Conservation (phyloP, 1,140 invertebrate species). For the Brachionus rubens region DNA sequence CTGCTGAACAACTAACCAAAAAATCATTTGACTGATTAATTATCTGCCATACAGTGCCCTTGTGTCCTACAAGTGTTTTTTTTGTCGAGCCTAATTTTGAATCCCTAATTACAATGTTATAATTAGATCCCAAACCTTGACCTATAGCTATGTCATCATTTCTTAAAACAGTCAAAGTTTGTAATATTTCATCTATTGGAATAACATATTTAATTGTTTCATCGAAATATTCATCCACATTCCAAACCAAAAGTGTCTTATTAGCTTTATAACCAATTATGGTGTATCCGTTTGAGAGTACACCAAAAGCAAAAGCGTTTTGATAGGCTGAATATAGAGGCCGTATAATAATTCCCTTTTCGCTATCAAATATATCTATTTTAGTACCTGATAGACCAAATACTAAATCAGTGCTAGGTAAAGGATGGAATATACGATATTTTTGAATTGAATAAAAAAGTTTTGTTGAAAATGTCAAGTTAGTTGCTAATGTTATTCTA, state of each 20-base stretch:
- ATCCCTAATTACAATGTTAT: background rate
- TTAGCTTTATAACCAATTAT: background rate
- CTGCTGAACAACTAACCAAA: no score
- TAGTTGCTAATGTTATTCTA: no score
- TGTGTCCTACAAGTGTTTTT: background rate
- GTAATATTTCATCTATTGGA: background rate
- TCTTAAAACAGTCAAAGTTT: background rate
- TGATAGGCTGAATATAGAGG: background rate
- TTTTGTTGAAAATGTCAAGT: no score
- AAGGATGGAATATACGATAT: no score
- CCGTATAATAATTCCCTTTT: background rate
- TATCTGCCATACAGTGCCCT: background rate
- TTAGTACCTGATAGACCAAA: background rate
- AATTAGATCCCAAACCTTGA: background rate
- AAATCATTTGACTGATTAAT: no score
- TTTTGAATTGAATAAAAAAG: background rate
- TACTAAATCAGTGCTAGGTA: background rate
- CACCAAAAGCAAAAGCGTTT: background rate
- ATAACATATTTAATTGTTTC: background rate
- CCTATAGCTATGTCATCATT: conserved; percentile 4
- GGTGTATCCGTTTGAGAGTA: background rate
- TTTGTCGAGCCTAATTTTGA: background rate
- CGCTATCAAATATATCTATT: background rate
- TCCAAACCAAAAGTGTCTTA: background rate
- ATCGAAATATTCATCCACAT: background rate